Base-by-base conservation (phyloP, 2,797 vertebrate species). In the Brachyalestes nurse region DNA sequence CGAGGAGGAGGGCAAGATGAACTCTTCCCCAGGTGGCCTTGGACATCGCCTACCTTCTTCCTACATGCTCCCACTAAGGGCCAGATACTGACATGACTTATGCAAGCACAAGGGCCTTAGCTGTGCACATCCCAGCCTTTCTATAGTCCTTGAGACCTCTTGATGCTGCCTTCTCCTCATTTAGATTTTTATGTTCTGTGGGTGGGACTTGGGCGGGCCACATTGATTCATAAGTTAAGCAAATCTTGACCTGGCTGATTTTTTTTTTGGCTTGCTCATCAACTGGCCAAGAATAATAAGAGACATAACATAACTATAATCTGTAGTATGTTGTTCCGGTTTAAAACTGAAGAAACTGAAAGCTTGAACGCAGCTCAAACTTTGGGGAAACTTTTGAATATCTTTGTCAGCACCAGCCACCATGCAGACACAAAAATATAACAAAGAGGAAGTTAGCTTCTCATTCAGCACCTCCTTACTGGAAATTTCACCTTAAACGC, bases 1-100 rank as follows among this genome's bases (percentile, higher is more conserved):
- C n/a, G 10, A 19, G 60, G 57, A 67, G 51, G 53, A 66, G 61
- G 69, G 77, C 49, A 72, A 81, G 28, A 74, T 82, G 70, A 84
- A 77, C 21, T 71, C 62, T 78, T 79, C 51, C 81, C 86, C 72
- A 79, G 12, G 66, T 87, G 70, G 78, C 83, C 78, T 77, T 84
- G 82, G 82, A 81, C 17, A 79, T 49, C 75, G 84, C 80, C 60
- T 58, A 19, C 61, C 72, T 60, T 73, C 75, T 58, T 16, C 77
- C 72, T 78, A 25, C 67, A 55, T 40, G 58, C 47, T 55, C 47
- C 53, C 62, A 65, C 69, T 72, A 72, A 75, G 64, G 23, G 40
- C 60, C 45, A 5, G 7, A 58, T 73, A 1, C 69, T 61, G 38
- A 58, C 5, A 45, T 47, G 19, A 71, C 25, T 67, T 67, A 40